phyloP scores from a whole-genome alignment of 1,140 invertebrate genomes.

The Colletes gigas region DNA sequence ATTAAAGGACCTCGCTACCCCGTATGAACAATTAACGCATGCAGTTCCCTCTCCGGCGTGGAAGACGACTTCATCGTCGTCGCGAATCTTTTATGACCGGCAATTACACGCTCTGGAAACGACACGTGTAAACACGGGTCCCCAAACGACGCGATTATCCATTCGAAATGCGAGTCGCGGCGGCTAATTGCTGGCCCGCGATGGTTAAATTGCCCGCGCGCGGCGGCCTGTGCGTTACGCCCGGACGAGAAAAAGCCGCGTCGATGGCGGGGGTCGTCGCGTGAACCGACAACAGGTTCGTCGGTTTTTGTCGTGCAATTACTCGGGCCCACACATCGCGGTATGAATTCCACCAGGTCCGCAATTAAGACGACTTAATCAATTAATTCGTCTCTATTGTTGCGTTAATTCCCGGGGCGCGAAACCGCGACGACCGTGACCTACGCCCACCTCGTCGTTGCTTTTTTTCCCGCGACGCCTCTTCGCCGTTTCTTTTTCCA shows the following conservation, averaged over 20 bases:
- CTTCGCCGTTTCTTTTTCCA: neutral
- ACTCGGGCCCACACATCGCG: slow-evolving; percentile 30
- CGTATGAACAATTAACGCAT: too few species aligned
- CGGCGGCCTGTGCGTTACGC: neutral
- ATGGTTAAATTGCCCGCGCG: neutral
- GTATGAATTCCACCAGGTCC: slow-evolving; percentile 58
- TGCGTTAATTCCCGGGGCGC: slow-evolving; percentile 58
- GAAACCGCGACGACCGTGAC: slow-evolving; percentile 62
- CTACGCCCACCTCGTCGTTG: slow-evolving; percentile 48
- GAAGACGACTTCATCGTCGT: neutral
- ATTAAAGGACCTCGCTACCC: too few species aligned
- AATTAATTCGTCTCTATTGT: slow-evolving; percentile 73
- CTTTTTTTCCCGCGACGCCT: neutral
- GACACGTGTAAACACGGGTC: neutral
- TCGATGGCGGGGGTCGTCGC: neutral
- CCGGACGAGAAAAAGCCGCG: neutral
- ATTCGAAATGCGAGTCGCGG: neutral
- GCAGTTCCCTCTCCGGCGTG: too few species aligned
- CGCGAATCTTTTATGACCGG: neutral
- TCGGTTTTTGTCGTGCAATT: slow-evolving; percentile 21
- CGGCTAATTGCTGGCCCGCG: neutral
- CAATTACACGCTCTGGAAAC: neutral
- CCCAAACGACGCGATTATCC: neutral
- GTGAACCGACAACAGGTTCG: neutral
- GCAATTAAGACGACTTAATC: slow-evolving; percentile 75